Base-by-base conservation (phyloP, 1,140 invertebrate genomes). In the Papilio polyxenes region DNA sequence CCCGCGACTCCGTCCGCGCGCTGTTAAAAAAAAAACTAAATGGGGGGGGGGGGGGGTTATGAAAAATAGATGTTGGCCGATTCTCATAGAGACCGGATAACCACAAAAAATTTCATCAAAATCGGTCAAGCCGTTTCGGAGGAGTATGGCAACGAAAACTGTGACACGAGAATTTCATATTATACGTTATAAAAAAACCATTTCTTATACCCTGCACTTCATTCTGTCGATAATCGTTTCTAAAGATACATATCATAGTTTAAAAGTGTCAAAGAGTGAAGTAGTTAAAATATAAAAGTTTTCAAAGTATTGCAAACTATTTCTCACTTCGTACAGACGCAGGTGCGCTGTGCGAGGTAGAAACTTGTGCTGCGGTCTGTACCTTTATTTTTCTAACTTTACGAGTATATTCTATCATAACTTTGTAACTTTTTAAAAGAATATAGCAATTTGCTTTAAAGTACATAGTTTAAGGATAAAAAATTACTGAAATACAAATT, bases 281-380 rank as follows among this genome's bases (percentile, higher is more conserved):
- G 31, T 69, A 20, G 62, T 69, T 37, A 69, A 65, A 65, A 23
- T 69, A 69, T 65, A 23, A 65, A 69, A 69, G 23, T 69, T 69
- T 11, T 15, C 11, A 11, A 37, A 69, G 65, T 69, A 69, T 69
- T 69, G 11, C 6, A 69, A 69, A 69, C 65, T 69, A 69, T 69
- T 69, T 69, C 65, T 15, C 62, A 69, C 23, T 69, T 69, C 37
- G 65, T 37, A 31, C 65, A 31, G 65, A 15, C 4, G 23, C 65
- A 69, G 65, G 65, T 69, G 65, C 13, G 23, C 65, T 56, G 1
- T 17, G 53, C 11, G 65, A 15, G 23, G 8, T 31, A 40, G 31
- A 37, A 69, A 69, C 65, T 69, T 69, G 31, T 3, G 23, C 62
- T 31, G 65, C 9, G 62, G 62, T 31, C 59, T 65, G 20, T 40